These are phyloP conservation scores for Pheucticus melanocephalus DNA, from an alignment of 2,113 vertebrate genomes.

Conservation along the genomic window DNA sequence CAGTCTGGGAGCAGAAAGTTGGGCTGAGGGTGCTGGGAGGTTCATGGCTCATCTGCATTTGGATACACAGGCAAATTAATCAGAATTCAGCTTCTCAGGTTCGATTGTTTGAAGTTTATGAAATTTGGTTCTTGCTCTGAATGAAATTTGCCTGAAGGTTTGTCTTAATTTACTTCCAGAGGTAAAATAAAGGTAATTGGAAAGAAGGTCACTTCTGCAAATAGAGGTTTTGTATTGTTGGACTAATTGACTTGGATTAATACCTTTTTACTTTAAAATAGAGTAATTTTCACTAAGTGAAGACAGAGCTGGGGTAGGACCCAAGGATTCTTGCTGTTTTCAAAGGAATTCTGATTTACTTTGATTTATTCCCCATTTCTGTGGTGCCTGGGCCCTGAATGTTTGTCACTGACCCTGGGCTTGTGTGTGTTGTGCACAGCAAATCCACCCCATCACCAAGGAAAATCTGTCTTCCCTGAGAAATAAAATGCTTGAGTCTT, in stretches of 20 bases:
- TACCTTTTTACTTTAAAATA: conserved; percentile 18
- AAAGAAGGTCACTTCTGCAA: neutral
- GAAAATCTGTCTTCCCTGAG: neutral
- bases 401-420: neutral
- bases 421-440: fast-evolving
- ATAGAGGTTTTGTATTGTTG: neutral
- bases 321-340: neutral
- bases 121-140: neutral
- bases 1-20: neutral
- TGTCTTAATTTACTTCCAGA: neutral
- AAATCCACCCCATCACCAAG: neutral
- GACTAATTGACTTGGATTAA: conserved; percentile 20
- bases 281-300: neutral
- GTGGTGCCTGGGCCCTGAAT: neutral
- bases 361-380: neutral
- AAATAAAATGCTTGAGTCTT: neutral
- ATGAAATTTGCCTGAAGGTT: neutral
- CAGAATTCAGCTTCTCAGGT: neutral
- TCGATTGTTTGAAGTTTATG: neutral
- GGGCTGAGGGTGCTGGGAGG: neutral
- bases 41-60: neutral
- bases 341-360: neutral
- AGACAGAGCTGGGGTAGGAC: neutral
- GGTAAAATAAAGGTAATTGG: neutral
- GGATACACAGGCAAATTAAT: neutral